These are phyloP conservation scores for Lasius platythorax DNA, from an alignment of 2,888 invertebrate species.

Conservation along the genomic window DNA sequence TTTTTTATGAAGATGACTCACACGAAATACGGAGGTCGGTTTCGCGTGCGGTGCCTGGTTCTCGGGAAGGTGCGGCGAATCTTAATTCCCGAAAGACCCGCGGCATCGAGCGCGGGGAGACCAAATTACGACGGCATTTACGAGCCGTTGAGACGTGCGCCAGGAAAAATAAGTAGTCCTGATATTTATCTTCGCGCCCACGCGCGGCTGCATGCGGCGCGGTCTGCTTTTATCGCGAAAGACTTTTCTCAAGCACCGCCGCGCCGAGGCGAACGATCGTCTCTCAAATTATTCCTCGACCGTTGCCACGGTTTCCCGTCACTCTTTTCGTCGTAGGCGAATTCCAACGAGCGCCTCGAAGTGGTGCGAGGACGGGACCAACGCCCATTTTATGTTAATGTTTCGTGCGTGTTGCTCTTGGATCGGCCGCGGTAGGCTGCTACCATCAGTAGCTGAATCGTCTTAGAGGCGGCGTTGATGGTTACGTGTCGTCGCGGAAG, in stretches of 20 bases:
- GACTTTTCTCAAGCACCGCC: constrained; percentile 60
- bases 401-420: constrained; percentile 62
- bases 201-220: constrained; percentile 58
- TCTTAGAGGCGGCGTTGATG: constrained; percentile 70
- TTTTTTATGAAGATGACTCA: constrained; percentile 43
- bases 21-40: constrained; percentile 26
- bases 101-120: constrained; percentile 38
- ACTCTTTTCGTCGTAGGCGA: constrained; percentile 75
- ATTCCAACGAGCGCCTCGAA: constrained; percentile 71
- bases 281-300: constrained; percentile 71
- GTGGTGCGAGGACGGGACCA: constrained; percentile 77
- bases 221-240: constrained; percentile 58
- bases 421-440: constrained; percentile 50
- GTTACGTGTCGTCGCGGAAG: constrained; percentile 65
- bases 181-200: constrained; percentile 81
- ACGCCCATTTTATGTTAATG: constrained; percentile 84
- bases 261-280: constrained; percentile 63
- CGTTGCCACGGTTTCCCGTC: constrained; percentile 58
- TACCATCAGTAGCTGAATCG: constrained; percentile 48
- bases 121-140: constrained; percentile 77
- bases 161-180: constrained; percentile 78
- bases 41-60: constrained; percentile 30
- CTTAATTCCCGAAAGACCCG: constrained; percentile 56
- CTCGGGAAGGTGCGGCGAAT: constrained; percentile 18
- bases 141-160: constrained; percentile 72